Conservation (phyloP, 2,888 invertebrate genomes). For the Drosophila mercatorum region DNA sequence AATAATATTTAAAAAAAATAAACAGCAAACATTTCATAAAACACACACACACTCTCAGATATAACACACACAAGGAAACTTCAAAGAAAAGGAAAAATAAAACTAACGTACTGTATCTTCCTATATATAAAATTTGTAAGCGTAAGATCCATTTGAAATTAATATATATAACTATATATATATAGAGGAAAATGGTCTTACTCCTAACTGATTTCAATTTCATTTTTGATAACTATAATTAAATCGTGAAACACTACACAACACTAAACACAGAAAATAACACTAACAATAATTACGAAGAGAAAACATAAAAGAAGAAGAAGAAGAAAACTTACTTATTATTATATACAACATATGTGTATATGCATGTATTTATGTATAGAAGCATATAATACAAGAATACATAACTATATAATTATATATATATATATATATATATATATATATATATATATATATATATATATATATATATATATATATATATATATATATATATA, state of each 20-base stretch:
- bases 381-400: constrained; percentile 63
- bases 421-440: constrained; percentile 67
- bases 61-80: constrained; percentile 20
- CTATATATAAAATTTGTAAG: constrained; percentile 67
- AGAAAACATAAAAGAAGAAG: background rate
- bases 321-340: constrained; percentile 50
- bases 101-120: constrained; percentile 65
- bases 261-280: constrained; percentile 47
- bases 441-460: constrained; percentile 62
- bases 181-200: constrained; percentile 33
- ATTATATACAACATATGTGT: constrained; percentile 58
- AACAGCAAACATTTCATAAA: constrained; percentile 47
- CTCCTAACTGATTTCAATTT: constrained; percentile 50
- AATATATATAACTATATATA: background rate
- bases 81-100: constrained; percentile 10
- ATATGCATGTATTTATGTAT: constrained; percentile 74
- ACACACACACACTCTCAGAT: constrained; percentile 22
- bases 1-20: constrained; percentile 34
- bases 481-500: constrained; percentile 73
- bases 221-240: constrained; percentile 49
- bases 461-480: constrained; percentile 66
- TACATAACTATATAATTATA: constrained; percentile 65
- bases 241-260: constrained; percentile 31
- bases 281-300: constrained; percentile 59
- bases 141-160: constrained; percentile 27